phyloP scores from a whole-genome alignment of 2,797 vertebrate genomes.

The Coilia nasus region DNA sequence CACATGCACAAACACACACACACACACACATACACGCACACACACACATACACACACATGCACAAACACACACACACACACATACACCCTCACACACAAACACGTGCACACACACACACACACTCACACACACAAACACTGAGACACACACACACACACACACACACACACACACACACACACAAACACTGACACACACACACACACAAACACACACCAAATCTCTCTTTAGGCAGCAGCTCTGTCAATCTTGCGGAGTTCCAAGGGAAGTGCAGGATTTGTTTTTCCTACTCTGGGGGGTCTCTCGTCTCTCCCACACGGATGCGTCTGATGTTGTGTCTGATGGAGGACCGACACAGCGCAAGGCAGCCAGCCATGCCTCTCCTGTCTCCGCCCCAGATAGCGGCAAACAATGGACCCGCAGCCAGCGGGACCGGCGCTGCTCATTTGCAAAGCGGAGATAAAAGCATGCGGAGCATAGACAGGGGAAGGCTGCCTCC shows the following conservation, averaged over 20 bases:
- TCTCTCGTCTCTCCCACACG: slow-evolving; percentile 7
- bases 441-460: slow-evolving; percentile 38
- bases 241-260: slow-evolving; percentile 33
- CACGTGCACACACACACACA: too few species aligned
- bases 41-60: background rate
- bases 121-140: too few species aligned
- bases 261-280: slow-evolving; percentile 35
- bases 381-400: slow-evolving; percentile 50
- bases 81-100: background rate
- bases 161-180: background rate
- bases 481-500: slow-evolving; percentile 29
- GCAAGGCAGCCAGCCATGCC: slow-evolving; percentile 46
- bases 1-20: background rate
- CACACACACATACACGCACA: background rate
- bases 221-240: slow-evolving; percentile 3
- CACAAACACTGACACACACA: slow-evolving; percentile 14
- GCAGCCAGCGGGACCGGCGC: slow-evolving; percentile 28
- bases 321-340: slow-evolving; percentile 30
- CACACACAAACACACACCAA: background rate
- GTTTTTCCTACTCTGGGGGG: slow-evolving; percentile 33
- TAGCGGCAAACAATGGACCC: slow-evolving; percentile 44
- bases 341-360: slow-evolving; percentile 38
- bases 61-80: background rate
- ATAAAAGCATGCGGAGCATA: slow-evolving; percentile 45
- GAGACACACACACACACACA: background rate